Base-by-base conservation (phyloP, 2,797 vertebrate species). In the Falco novaeseelandiae region DNA sequence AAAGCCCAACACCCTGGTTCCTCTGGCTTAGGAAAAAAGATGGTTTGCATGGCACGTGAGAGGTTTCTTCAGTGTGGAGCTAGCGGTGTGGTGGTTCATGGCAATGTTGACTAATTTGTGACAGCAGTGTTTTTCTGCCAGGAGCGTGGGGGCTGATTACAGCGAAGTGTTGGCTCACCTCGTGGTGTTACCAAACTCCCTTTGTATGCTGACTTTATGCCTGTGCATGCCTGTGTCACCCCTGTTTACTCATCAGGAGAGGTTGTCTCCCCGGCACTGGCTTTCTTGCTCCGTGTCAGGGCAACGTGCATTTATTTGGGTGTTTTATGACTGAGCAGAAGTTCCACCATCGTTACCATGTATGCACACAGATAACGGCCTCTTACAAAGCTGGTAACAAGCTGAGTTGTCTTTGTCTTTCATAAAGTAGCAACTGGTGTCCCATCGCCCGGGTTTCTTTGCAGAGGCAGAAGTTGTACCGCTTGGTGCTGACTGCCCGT, bases 301-400 rank as follows among this genome's bases (percentile, higher is more conserved):
- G 48, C 61, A 62, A 5, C 0, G 0, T 9, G 12, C 13, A 6
- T 65, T 73, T 26, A 23, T 69, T 58, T 58, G 30, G 22, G 59
- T 22, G 9, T 19, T 82, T 40, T 55, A 15, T 69, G 55, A 14
- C 59, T 42, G 55, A 63, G 10, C 36, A 63, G 69, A 30, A 80
- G 48, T 65, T 61, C 46, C 30, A 8, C 21, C 1, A 0, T 21
- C 3, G 0, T 91, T 61, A 40, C 34, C 0, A 0, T 14, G 22
- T 46, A 6, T 23, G 9, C 19, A 49, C 3, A 1, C 8, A 26
- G 44, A 26, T 51, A 91, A 52, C 1, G 9, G 52, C 76, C 36
- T 67, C 65, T 58, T 34, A 32, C 9, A 46, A 40, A 51, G 38
- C 51, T 58, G 69, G 63, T 9, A 19, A 25, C 57, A 54, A 69